A percentile compares a stretch with the other conserved stretches of the same genome.
phyloP scores from a whole-genome alignment of 2,797 vertebrate species.

The Malacoraja senta region DNA sequence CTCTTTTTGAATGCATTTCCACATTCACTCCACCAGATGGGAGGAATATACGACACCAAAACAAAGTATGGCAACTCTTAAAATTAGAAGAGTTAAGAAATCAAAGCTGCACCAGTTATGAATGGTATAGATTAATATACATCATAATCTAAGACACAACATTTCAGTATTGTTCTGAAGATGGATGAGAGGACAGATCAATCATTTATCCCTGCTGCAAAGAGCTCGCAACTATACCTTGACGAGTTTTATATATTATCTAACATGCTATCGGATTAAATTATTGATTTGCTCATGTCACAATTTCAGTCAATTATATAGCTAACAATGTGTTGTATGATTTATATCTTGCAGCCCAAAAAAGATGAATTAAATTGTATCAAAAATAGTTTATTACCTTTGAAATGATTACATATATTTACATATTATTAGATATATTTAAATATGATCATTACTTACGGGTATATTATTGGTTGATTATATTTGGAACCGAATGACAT shows the following conservation, averaged over 20 bases:
- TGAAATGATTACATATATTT: no score
- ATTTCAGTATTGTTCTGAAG: background rate
- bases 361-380: background rate
- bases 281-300: background rate
- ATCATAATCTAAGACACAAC: background rate
- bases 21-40: background rate
- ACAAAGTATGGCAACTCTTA: background rate
- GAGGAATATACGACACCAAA: background rate
- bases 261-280: background rate
- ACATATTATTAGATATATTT: no score
- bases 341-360: background rate
- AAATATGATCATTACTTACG: no score
- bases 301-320: background rate
- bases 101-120: background rate
- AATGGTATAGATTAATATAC: background rate
- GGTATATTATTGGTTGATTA: background rate
- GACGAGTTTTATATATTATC: background rate
- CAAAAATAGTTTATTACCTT: no score
- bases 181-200: background rate
- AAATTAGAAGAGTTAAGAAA: background rate
- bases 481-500: background rate
- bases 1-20: background rate
- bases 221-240: background rate
- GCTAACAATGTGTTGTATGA: background rate
- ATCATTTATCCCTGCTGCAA: background rate